Base-by-base conservation (phyloP, 1,140 invertebrate species). In the Drosophila miranda region DNA sequence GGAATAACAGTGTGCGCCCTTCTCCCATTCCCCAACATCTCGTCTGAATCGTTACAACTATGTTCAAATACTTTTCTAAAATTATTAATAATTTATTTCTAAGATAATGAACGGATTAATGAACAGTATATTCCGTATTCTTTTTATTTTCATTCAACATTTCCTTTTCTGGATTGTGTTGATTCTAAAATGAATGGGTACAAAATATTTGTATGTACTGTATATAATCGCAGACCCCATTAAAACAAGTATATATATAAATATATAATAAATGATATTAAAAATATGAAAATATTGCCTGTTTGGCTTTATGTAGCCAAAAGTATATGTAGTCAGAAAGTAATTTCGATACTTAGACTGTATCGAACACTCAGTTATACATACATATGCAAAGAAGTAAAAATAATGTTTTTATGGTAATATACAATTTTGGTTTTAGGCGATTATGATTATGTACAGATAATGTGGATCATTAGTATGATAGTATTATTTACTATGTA, bases 371-470 rank as follows among this genome's bases (percentile, higher is more conserved):
- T 59, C 45, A 44, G 26, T 19, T 13, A 45, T 51, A 51, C n/a
- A 44, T 43, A 23, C 53, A 55, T 41, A 42, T 23, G 16, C n/a
- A 41, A 14, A 5, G 7, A 2, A n/a, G 34, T 16, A 41, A 52
- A 52, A 38, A 41, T 19, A 28, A 30, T 8, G 30, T 34, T 6
- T 41, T 43, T 58, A 46, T 28, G 13, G 28, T 19, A 49, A 58
- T 67, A 7, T 75, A 74, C 45, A 77, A 48, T 55, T 64, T 56
- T 11, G 23, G 42, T 42, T 44, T 14, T 30, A 6, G 48, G 30
- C 41, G 41, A 38, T 5, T 34, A 42, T 38, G 23, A 16, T 23
- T 74, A 54, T 41, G 34, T 54, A 46, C 38, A 63, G 14, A 49
- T 42, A 57, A 67, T 60, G 61, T 42, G 42, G 26, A 14, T 49